phyloP scores from a whole-genome alignment of 2,113 vertebrate species.

The Agapornis roseicollis region DNA sequence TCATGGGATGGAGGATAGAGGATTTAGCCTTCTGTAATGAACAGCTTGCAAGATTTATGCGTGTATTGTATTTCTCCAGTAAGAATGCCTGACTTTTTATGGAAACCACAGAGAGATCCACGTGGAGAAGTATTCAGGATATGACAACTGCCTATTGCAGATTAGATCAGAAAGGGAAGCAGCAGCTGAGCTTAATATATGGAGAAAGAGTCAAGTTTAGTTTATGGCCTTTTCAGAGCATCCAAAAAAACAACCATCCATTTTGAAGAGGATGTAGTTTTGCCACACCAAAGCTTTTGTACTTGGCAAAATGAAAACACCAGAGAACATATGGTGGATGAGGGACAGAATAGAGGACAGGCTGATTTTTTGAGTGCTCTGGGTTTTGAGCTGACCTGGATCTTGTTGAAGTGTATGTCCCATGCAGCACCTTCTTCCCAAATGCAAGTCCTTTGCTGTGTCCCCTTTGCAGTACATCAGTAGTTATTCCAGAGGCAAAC shows the following conservation, averaged over 20 bases:
- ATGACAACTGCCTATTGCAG: neutral
- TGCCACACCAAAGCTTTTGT: neutral
- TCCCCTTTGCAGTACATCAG: neutral
- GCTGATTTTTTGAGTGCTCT: neutral
- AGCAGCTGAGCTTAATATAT: neutral
- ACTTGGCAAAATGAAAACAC: neutral
- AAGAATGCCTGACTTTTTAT: constrained; percentile 5
- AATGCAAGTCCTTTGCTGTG: neutral
- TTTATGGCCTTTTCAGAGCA: constrained; percentile 2
- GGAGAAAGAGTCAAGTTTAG: neutral
- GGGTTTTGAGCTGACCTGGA: neutral
- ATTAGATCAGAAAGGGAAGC: constrained; percentile 20
- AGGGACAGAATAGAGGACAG: neutral
- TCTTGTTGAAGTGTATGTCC: neutral
- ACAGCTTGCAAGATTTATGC: neutral
- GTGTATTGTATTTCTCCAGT: constrained; percentile 22
- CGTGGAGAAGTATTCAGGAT: constrained; percentile 37
- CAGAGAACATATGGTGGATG: neutral
- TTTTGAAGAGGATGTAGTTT: neutral
- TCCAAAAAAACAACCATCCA: neutral
- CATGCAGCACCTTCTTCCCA: neutral
- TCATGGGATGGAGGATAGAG: neutral
- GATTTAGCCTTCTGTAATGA: neutral
- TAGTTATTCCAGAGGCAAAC: neutral
- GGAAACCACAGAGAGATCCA: constrained; percentile 19